A percentile compares a stretch with the other conserved stretches of the same genome.
phyloP scores from a whole-genome alignment of 1,140 invertebrate species.

The Lutraria rhynchaena region DNA sequence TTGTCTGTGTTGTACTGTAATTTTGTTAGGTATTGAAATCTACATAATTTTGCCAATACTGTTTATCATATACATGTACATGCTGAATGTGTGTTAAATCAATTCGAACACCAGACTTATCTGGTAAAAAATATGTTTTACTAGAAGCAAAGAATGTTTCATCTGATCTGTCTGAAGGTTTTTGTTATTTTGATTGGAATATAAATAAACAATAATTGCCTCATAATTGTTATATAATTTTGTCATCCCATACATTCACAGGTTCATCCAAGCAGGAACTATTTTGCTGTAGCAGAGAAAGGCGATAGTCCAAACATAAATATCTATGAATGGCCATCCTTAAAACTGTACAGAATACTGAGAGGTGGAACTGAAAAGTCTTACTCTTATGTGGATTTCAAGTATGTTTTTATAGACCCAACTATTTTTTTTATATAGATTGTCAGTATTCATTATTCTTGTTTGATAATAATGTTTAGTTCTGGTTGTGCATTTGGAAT shows the following conservation, averaged over 20 bases:
- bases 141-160: not conserved
- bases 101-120: no score
- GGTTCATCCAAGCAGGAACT: slow-evolving; percentile 86
- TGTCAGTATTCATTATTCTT: no score
- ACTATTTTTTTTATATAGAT: no score
- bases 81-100: no score
- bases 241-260: slow-evolving; percentile 58
- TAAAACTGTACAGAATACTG: slow-evolving; percentile 88
- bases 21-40: no score
- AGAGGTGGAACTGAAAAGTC: slow-evolving; percentile 88
- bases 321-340: slow-evolving; percentile 91
- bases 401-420: slow-evolving; percentile 82
- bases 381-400: slow-evolving; percentile 90
- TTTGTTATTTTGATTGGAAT: not conserved
- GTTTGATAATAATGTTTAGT: no score
- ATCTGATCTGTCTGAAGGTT: not conserved
- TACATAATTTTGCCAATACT: no score
- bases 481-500: no score
- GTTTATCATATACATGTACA: no score
- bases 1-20: no score
- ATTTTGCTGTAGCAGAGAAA: slow-evolving; percentile 91
- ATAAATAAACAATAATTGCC: no score
- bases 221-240: not conserved
- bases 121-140: no score
- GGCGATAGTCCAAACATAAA: slow-evolving; percentile 88